These are phyloP conservation scores for Apis laboriosa DNA, from an alignment of 1,140 invertebrate genomes.

Conservation along the genomic window DNA sequence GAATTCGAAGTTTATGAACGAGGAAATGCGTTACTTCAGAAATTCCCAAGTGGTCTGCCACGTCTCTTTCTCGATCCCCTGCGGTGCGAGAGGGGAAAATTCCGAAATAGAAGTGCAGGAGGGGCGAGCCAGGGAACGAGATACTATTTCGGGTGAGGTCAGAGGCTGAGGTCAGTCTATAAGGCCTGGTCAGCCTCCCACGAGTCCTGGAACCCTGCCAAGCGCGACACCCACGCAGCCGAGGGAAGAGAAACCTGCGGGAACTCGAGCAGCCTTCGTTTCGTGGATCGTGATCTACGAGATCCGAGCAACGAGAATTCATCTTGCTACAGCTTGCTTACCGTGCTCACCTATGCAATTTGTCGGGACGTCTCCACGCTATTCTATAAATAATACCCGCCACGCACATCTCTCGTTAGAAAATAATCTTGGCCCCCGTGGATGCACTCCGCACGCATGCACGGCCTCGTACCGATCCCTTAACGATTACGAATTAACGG, in stretches of 20 bases:
- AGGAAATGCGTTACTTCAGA: slow-evolving; percentile 28
- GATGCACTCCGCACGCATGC: not conserved
- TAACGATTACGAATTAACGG: slow-evolving; percentile 46
- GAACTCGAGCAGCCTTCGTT: slow-evolving; percentile 60
- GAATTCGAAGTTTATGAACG: not conserved
- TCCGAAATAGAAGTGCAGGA: slow-evolving; percentile 69
- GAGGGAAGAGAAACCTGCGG: slow-evolving; percentile 60
- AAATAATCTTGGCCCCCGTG: slow-evolving; percentile 36
- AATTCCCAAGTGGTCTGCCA: slow-evolving; percentile 26
- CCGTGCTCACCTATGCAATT: slow-evolving; percentile 46
- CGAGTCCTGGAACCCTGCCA: slow-evolving; percentile 79
- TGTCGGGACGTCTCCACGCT: slow-evolving; percentile 50
- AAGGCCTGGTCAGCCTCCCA: slow-evolving; percentile 80
- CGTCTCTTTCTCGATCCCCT: slow-evolving; percentile 23
- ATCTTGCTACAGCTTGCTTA: slow-evolving; percentile 42
- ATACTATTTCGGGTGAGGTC: slow-evolving; percentile 81
- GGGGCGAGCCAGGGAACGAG: slow-evolving; percentile 64
- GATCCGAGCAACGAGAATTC: slow-evolving; percentile 52
- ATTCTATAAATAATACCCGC: slow-evolving; percentile 44
- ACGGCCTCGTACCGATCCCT: not conserved
- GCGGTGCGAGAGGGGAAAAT: slow-evolving; percentile 58
- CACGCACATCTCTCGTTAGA: slow-evolving; percentile 40
- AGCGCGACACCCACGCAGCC: slow-evolving; percentile 74
- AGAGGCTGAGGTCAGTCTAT: slow-evolving; percentile 81
- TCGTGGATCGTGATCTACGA: slow-evolving; percentile 62